A percentile compares a stretch with the other conserved stretches of the same genome.
Evolutionary conservation across 2,888 invertebrate species (phyloP).

Genomic region (Cheilosia impressa): DNA sequence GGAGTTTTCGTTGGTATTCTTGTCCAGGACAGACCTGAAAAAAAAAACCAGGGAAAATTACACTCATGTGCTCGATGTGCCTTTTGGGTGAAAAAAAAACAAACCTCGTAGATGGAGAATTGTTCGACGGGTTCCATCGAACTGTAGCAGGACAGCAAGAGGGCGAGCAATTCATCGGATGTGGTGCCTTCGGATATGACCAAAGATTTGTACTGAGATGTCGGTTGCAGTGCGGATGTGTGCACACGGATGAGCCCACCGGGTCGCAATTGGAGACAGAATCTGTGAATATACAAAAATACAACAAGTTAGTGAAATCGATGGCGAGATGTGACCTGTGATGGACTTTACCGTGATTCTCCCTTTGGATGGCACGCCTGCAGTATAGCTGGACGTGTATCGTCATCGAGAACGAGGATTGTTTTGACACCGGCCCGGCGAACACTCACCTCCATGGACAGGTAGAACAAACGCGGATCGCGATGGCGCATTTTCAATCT

Average conservation of each 20-base stretch:
- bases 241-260: constrained; percentile 97
- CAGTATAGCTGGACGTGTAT: constrained; percentile 94
- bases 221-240: constrained; percentile 95
- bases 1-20: constrained; percentile 94
- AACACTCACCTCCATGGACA: constrained; percentile 97
- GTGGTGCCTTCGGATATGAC: constrained; percentile 95
- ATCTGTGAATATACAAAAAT: constrained; percentile 84
- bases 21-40: constrained; percentile 89
- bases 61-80: constrained; percentile 2
- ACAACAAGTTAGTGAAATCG: neutral
- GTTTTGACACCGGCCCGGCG: constrained; percentile 92
- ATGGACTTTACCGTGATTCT: constrained; percentile 89
- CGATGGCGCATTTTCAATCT: constrained; percentile 92
- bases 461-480: constrained; percentile 95
- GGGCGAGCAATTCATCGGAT: constrained; percentile 93
- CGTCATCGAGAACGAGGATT: constrained; percentile 92
- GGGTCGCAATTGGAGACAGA: constrained; percentile 93
- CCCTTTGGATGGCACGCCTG: constrained; percentile 97
- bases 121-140: constrained; percentile 93
- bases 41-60: constrained; percentile 18
- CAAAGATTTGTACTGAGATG: constrained; percentile 96
- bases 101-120: constrained; percentile 94
- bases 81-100: constrained; percentile 75
- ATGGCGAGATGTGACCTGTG: neutral
- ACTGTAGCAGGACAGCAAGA: constrained; percentile 93